Percentiles rank a stretch among this genome's conserved stretches.
Evolutionary conservation across 2,888 invertebrate species (phyloP).

Genomic region (Metacarcinus magister): DNA sequence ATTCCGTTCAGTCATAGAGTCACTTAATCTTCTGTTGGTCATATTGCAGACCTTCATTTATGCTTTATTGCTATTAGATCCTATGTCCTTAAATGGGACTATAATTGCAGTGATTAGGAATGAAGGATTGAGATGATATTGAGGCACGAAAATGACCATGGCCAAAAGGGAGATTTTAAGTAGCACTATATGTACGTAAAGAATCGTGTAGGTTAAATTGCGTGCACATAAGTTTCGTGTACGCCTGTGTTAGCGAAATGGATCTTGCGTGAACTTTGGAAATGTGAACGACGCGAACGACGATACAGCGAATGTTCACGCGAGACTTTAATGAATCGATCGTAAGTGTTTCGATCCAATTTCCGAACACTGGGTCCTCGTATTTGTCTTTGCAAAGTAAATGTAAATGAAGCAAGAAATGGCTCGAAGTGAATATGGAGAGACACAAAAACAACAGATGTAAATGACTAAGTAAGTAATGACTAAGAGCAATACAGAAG

Average conservation of each 20-base stretch:
- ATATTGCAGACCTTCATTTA: background rate
- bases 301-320: background rate
- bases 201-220: background rate
- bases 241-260: background rate
- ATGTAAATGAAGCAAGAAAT: background rate
- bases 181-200: background rate
- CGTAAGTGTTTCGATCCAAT: background rate
- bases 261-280: background rate
- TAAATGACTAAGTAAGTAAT: conserved; percentile 31
- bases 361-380: background rate
- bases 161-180: background rate
- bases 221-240: background rate
- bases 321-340: background rate
- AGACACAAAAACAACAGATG: background rate
- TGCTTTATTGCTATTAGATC: background rate
- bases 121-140: background rate
- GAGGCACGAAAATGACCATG: background rate
- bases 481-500: background rate
- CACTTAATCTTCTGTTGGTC: background rate
- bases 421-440: background rate
- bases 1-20: background rate
- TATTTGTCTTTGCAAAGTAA: background rate
- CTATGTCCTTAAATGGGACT: background rate
- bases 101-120: background rate
- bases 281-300: background rate